A percentile compares a stretch with the other conserved stretches of the same genome.
Conservation (phyloP, 1,140 invertebrate species). For the Conus ventricosus region DNA sequence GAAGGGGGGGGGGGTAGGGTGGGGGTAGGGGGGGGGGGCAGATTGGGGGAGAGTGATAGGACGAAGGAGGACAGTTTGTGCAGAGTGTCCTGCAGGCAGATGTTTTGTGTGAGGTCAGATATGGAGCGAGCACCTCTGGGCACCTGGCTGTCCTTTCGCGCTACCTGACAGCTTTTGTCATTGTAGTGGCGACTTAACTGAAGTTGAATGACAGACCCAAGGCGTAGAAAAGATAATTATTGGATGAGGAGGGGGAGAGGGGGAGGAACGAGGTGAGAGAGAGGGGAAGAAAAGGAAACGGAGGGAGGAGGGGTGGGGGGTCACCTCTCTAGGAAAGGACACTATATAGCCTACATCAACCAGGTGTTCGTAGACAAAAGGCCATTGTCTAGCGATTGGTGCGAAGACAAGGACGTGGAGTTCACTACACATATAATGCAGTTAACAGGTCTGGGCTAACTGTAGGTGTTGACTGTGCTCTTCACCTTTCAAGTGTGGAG, state of each 20-base stretch:
- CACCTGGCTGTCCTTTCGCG: background rate
- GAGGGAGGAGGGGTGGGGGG: background rate
- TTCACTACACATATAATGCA: background rate
- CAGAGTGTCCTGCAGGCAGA: background rate
- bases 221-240: background rate
- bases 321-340: too few relatives aligned
- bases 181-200: background rate
- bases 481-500: background rate
- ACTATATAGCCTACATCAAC: too few relatives aligned
- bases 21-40: background rate
- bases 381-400: too few relatives aligned
- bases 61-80: background rate
- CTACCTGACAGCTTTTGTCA: background rate
- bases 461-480: background rate
- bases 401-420: too few relatives aligned
- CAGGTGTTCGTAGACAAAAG: too few relatives aligned
- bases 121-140: background rate
- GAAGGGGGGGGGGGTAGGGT: background rate
- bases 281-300: background rate
- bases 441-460: background rate
- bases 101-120: background rate
- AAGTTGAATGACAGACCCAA: background rate
- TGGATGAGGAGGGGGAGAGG: background rate
- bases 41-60: background rate
- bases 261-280: background rate